These are phyloP conservation scores for Menidia menidia DNA, from an alignment of 2,797 vertebrate species.

Conservation along the genomic window DNA sequence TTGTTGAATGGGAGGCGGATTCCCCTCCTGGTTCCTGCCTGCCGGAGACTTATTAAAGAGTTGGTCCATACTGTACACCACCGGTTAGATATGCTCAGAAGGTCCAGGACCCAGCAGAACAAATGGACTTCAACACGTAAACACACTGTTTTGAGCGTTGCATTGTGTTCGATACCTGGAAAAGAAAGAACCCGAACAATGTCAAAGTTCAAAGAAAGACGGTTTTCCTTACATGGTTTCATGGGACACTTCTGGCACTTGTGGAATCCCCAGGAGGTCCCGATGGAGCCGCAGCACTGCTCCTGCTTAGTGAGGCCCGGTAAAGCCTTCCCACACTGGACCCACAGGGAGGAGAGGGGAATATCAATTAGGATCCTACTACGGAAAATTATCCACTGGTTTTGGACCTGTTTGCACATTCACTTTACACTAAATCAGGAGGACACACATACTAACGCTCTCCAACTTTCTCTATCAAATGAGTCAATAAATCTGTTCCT, in stretches of 20 bases:
- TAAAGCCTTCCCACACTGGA: constrained; percentile 95
- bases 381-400: background rate
- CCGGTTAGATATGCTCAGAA: no score
- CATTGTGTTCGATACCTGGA: no score
- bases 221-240: constrained; percentile 86
- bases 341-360: constrained; percentile 1
- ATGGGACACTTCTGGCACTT: constrained; percentile 98
- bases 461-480: background rate
- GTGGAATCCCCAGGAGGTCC: constrained; percentile 98
- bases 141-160: no score
- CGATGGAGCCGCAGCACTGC: constrained; percentile 94
- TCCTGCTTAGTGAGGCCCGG: constrained; percentile 98
- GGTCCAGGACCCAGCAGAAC: no score
- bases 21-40: no score
- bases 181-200: background rate
- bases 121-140: no score
- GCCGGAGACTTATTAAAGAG: no score
- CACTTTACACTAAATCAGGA: background rate
- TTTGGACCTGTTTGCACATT: background rate
- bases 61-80: no score
- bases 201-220: background rate
- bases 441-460: background rate
- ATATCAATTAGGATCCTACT: background rate
- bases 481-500: constrained; percentile 14
- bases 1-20: no score